phyloP scores from a whole-genome alignment of 2,888 invertebrate species.

The Zhuqinia jingwanae region DNA sequence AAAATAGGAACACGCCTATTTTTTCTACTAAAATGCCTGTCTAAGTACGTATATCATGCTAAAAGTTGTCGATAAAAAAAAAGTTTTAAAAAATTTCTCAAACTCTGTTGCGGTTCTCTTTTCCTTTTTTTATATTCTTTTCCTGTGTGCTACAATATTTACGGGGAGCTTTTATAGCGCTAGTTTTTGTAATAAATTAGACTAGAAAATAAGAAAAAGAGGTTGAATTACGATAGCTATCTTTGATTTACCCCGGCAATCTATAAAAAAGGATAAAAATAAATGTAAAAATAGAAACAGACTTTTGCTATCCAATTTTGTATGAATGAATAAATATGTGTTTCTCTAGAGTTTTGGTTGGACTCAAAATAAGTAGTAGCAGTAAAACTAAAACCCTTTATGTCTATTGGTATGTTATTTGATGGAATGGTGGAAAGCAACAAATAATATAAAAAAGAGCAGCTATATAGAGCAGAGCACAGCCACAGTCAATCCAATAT shows the following conservation, averaged over 20 bases:
- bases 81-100: conserved; percentile 8
- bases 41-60: neutral
- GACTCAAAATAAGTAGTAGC: no score
- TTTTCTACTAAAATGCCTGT: neutral
- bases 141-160: no score
- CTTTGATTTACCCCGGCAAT: neutral
- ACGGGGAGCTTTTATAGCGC: conserved; percentile 1
- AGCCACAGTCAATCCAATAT: neutral
- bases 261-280: neutral
- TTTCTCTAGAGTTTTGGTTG: no score
- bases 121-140: neutral
- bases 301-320: neutral
- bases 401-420: conserved; percentile 3
- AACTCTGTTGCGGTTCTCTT: conserved; percentile 9
- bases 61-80: conserved; percentile 28
- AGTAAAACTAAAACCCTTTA: conserved; percentile 5
- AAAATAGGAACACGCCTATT: conserved; percentile 49
- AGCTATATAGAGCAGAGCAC: no score
- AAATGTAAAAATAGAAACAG: neutral
- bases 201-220: conserved; percentile 27
- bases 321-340: no score
- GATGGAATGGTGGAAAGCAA: conserved; percentile 31
- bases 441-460: no score
- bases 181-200: conserved; percentile 51
- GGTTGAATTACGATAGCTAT: conserved; percentile 15